Evolutionary conservation across 2,113 vertebrate genomes (phyloP), one percentile per base, ranked within the genome.

Genomic region (Eulacestoma nigropectus): DNA sequence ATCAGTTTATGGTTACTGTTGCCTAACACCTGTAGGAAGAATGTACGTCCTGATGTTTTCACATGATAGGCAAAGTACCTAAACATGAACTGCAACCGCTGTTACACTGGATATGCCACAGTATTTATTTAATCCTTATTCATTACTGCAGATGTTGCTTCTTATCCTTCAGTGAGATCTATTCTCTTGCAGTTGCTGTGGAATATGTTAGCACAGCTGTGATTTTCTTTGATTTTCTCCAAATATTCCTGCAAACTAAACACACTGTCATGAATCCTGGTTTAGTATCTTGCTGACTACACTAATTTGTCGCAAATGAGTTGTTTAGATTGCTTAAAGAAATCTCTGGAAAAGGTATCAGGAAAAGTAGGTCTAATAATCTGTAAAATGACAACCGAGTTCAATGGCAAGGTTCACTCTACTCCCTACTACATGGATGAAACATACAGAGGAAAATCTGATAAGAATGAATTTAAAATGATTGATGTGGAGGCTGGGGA

Each of bases 121-220:
- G 25, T 56, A 64, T 81, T 73, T 17, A 60, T 84, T 83, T 73
- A 73, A 33, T 73, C 37, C 64, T 33, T 69, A 50, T 73, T 94
- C 37, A 19, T 90, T 79, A 46, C 41, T 87, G 63, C 69, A 97
- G 81, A 87, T 93, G 94, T 91, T 89, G 53, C 37, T 83, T 30
- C 46, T 82, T 93, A 84, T 57, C 32, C n/a, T 90, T 85, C 70
- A 83, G 23, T 80, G 50, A 69, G 46, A 79, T 60, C 21, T 30
- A 41, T 57, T 82, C 29, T 64, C 39, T 37, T 91, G 65, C 41
- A 52, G n/a, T 64, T 93, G 37, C 46, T 72, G 18, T 39, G 26
- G 63, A 93, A 72, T 78, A 75, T 74, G 37, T 76, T 62, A 76
- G 19, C 46, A 87, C 62, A 96, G 72, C 62, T 89, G 81, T 64